These are phyloP conservation scores for Brachyopa scutellaris DNA, from an alignment of 2,888 invertebrate species.

Conservation along the genomic window DNA sequence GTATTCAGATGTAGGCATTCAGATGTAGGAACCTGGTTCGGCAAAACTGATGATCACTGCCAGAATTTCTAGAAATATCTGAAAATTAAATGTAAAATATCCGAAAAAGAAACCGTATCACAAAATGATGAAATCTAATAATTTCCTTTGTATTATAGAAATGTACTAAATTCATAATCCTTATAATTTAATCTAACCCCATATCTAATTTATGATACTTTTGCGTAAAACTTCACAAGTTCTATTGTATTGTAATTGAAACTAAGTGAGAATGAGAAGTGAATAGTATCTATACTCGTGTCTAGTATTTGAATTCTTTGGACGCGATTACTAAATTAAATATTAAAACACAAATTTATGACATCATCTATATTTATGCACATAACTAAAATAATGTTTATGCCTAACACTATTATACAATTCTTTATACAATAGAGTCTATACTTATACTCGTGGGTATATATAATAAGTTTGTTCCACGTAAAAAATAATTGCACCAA, in stretches of 20 bases:
- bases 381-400: slow-evolving; percentile 12
- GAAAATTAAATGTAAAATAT: slow-evolving; percentile 14
- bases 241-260: too few relatives aligned
- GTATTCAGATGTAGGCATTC: too few relatives aligned
- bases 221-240: too few relatives aligned
- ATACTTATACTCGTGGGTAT: too few relatives aligned
- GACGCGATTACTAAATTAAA: background rate
- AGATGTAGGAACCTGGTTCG: slow-evolving; percentile 66
- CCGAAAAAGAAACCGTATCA: background rate
- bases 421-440: slow-evolving; percentile 17
- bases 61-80: slow-evolving; percentile 62
- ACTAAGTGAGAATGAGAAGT: too few relatives aligned
- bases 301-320: too few relatives aligned
- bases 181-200: too few relatives aligned
- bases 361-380: slow-evolving; percentile 23
- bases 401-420: slow-evolving; percentile 31
- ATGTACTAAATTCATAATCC: too few relatives aligned
- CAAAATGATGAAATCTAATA: background rate
- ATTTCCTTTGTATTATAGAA: too few relatives aligned
- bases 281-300: too few relatives aligned
- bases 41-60: slow-evolving; percentile 66
- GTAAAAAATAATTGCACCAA: slow-evolving; percentile 39
- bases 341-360: background rate
- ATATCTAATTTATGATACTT: too few relatives aligned
- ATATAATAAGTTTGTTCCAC: slow-evolving; percentile 18